These are phyloP conservation scores for Troilus luridus DNA, from an alignment of 2,888 invertebrate species.

Conservation along the genomic window DNA sequence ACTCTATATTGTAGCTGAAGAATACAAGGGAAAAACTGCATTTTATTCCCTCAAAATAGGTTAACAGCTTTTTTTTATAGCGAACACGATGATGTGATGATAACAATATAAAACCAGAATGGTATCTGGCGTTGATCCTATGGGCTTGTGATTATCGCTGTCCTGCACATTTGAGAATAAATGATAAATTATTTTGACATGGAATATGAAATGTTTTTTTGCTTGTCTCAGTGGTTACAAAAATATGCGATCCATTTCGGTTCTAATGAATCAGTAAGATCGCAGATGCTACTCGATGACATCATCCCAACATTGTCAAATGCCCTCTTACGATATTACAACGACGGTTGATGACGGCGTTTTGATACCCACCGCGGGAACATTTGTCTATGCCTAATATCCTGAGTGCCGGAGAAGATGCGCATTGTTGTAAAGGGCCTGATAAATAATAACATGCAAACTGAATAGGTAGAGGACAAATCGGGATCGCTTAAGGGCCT, in stretches of 20 bases:
- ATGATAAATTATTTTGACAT: too few relatives aligned
- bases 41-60: too few relatives aligned
- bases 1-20: too few relatives aligned
- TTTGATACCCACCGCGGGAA: not conserved
- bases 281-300: not conserved
- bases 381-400: slow-evolving; percentile 38
- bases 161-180: too few relatives aligned
- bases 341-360: not conserved
- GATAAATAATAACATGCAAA: slow-evolving; percentile 40
- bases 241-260: not conserved
- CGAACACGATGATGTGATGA: too few relatives aligned
- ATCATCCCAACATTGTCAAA: not conserved
- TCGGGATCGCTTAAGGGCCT: slow-evolving; percentile 17
- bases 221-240: too few relatives aligned
- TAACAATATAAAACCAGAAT: too few relatives aligned
- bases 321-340: not conserved
- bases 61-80: too few relatives aligned
- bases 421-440: not conserved
- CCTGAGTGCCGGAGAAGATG: slow-evolving; percentile 22
- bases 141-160: too few relatives aligned
- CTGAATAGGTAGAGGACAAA: slow-evolving; percentile 33
- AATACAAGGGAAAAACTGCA: too few relatives aligned
- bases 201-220: too few relatives aligned
- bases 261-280: not conserved
- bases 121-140: too few relatives aligned